Conservation (phyloP, 2,888 invertebrate genomes). For the Fragum fragum region DNA sequence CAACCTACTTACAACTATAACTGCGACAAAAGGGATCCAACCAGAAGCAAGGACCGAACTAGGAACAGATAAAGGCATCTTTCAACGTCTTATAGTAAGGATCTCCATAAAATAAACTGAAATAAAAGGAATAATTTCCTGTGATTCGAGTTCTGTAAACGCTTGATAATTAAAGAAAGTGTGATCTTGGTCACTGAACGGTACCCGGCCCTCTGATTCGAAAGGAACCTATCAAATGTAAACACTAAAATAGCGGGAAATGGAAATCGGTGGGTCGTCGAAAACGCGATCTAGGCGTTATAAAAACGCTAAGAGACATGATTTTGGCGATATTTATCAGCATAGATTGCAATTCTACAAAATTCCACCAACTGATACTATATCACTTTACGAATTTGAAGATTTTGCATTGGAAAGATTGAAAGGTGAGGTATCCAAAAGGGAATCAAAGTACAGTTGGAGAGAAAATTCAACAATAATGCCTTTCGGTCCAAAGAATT, state of each 20-base stretch:
- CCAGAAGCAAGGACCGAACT: constrained; percentile 83
- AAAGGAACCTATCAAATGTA: constrained; percentile 9
- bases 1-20: constrained; percentile 81
- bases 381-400: constrained; percentile 95
- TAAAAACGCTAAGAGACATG: neutral
- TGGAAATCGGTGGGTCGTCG: neutral
- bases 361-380: constrained; percentile 91
- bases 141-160: too few relatives aligned
- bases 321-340: constrained; percentile 14
- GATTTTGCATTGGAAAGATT: constrained; percentile 94
- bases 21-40: constrained; percentile 86
- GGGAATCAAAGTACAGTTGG: too few relatives aligned
- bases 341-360: constrained; percentile 90
- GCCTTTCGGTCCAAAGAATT: too few relatives aligned
- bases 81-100: too few relatives aligned
- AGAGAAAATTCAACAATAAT: too few relatives aligned
- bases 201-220: neutral
- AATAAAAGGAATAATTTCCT: too few relatives aligned
- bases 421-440: constrained; percentile 88
- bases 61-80: constrained; percentile 65
- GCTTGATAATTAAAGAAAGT: neutral
- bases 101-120: too few relatives aligned
- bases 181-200: neutral
- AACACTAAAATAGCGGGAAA: constrained; percentile 28
- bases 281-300: neutral